These are phyloP conservation scores for Halotydeus destructor DNA, from an alignment of 1,140 invertebrate species.

Conservation along the genomic window DNA sequence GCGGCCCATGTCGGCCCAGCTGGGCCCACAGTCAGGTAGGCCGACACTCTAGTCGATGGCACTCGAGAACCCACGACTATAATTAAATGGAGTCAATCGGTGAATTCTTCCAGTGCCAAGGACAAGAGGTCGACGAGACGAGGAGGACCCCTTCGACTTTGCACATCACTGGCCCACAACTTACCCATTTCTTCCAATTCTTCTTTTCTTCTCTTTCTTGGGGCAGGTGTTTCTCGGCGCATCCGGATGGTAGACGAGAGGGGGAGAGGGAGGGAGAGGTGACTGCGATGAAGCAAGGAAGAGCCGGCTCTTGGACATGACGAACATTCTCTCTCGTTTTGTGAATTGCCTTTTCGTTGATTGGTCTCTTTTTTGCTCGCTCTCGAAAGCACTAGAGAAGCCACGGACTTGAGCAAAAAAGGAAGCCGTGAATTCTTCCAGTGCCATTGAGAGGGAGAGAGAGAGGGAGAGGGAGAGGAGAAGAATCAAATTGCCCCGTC, in stretches of 20 bases:
- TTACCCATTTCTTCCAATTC: no score
- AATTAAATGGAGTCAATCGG: slow-evolving; percentile 14
- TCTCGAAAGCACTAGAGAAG: slow-evolving; percentile 17
- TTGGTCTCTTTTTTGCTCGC: slow-evolving; percentile 3
- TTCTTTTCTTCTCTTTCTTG: no score
- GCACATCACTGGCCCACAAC: no score
- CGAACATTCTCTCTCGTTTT: no score
- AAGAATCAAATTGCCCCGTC: no score
- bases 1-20: no score
- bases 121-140: slow-evolving; percentile 12
- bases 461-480: no score
- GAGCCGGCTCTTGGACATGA: neutral
- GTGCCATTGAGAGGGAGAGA: slow-evolving; percentile 17
- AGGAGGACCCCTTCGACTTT: no score
- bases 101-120: slow-evolving; percentile 23
- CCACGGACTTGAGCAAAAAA: slow-evolving; percentile 13
- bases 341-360: no score
- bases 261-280: neutral
- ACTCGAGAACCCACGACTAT: slow-evolving; percentile 20
- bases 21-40: no score
- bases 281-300: neutral
- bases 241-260: neutral
- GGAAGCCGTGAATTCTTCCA: slow-evolving; percentile 19
- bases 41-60: slow-evolving; percentile 19
- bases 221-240: no score